phyloP scores from a whole-genome alignment of 2,797 vertebrate species.

The Pempheris klunzingeri region DNA sequence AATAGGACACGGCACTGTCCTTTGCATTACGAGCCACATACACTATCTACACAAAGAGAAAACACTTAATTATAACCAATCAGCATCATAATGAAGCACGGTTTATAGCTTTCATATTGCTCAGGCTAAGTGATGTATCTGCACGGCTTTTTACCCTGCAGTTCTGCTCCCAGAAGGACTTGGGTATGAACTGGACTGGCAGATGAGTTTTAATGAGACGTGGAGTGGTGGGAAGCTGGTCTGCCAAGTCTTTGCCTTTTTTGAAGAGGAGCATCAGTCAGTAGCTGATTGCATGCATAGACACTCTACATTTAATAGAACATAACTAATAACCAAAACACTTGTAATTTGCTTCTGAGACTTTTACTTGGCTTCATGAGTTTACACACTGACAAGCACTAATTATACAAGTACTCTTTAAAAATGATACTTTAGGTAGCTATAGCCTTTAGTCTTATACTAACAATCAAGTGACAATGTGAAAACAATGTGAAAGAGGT shows the following conservation, averaged over 20 bases:
- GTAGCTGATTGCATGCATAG: not conserved
- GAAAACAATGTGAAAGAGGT: not conserved
- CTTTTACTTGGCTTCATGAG: not conserved
- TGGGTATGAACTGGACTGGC: constrained; percentile 82
- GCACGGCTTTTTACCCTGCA: constrained; percentile 71
- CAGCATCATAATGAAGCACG: not conserved
- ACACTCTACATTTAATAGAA: not conserved
- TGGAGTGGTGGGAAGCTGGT: constrained; percentile 74
- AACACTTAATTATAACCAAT: not conserved
- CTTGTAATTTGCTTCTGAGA: not conserved
- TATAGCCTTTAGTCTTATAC: no score
- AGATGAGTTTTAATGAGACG: constrained; percentile 85
- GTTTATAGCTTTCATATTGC: not conserved
- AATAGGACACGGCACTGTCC: constrained; percentile 90
- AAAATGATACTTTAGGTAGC: not conserved
- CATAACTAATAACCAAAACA: not conserved
- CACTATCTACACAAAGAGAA: constrained; percentile 70
- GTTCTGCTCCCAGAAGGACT: constrained; percentile 83
- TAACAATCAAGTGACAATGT: not conserved
- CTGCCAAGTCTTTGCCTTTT: constrained; percentile 74
- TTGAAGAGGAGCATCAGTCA: not conserved
- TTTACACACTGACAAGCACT: not conserved
- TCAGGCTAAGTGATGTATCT: not conserved
- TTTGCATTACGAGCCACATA: constrained; percentile 93
- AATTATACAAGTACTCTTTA: not conserved